These are phyloP conservation scores for Nycticebus coucang DNA, from an alignment of 2,113 vertebrate species.

Conservation along the genomic window DNA sequence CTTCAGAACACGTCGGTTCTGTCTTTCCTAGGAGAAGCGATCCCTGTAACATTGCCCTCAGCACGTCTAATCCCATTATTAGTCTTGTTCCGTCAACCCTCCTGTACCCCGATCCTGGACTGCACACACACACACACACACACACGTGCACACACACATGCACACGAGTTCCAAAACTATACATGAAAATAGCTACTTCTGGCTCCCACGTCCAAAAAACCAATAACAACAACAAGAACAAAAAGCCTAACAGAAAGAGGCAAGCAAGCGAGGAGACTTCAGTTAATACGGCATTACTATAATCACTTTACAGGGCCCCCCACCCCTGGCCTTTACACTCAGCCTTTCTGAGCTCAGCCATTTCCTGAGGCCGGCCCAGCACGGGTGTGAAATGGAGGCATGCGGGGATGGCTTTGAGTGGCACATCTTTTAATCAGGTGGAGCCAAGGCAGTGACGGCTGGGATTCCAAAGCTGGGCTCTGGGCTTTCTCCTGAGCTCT, in stretches of 20 bases:
- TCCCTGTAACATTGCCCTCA: not conserved
- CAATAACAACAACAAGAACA: not conserved
- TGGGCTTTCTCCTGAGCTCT: conserved; percentile 83
- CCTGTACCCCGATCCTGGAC: not conserved
- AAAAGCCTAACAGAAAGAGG: not conserved
- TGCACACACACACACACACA: not conserved
- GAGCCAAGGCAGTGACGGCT: conserved; percentile 68
- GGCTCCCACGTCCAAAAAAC: not conserved
- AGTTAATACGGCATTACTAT: not conserved
- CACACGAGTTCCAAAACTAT: not conserved
- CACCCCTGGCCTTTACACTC: not conserved
- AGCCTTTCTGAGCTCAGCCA: not conserved
- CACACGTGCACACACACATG: not conserved
- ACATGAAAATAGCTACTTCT: not conserved
- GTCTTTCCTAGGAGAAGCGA: not conserved
- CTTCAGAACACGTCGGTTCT: not conserved
- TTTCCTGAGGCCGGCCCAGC: not conserved
- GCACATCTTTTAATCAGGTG: conserved; percentile 76
- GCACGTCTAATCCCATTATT: conserved; percentile 3
- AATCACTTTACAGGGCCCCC: not conserved
- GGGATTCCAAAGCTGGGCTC: conserved; percentile 79
- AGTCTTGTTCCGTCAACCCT: not conserved
- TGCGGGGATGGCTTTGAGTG: not conserved
- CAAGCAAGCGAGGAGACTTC: not conserved
- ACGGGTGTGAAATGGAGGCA: not conserved